Base-by-base conservation (phyloP, 2,797 vertebrate species). In the Tapera naevia region DNA sequence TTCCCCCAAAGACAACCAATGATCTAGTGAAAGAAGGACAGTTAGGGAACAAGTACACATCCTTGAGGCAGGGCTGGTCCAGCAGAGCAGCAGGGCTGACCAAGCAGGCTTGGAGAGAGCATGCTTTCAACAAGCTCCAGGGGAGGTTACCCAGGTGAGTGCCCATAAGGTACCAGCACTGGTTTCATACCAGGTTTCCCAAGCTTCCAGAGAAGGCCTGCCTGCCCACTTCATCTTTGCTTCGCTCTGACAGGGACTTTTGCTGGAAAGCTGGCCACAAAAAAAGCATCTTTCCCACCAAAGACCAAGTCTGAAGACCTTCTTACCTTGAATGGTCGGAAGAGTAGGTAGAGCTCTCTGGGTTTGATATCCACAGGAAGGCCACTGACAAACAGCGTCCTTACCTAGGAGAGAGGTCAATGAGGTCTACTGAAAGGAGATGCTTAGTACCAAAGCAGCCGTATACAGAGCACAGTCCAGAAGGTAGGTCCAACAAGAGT, bases 361-460 rank as follows among this genome's bases (percentile, higher is more conserved):
- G 98, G 98, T 69, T 98, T 98, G 96, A 98, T 98, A 87, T 98
- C 98, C 97, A 98, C 97, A 22, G 98, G 98, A 85, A 98, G 98
- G 15, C 98, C 98, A 80, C 98, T 98, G 96, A 98, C 98, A 75
- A 98, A 98, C 60, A 98, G 97, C 1, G 98, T 98, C 69, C 98
- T 97, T 80, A 98, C 98, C 98, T 98, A 88, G 53, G 66, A 82
- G 85, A 96, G 48, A 97, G 35, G 88, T 64, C 64, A 93, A 43
- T 0, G 13, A 72, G 81, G 33, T 72, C 58, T 14, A 43, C 39
- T 78, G 32, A 83, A 56, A 65, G 56, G 56, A 88, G 17, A 39
- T 5, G 5, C 10, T 13, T 22, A 23, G 30, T 21, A 54, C 61
- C 70, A 66, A 8, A 61, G 61, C 2, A 5, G 33, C 10, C 80